These are phyloP conservation scores for Linnaemya tessellans DNA, from an alignment of 2,888 invertebrate genomes.

Conservation along the genomic window DNA sequence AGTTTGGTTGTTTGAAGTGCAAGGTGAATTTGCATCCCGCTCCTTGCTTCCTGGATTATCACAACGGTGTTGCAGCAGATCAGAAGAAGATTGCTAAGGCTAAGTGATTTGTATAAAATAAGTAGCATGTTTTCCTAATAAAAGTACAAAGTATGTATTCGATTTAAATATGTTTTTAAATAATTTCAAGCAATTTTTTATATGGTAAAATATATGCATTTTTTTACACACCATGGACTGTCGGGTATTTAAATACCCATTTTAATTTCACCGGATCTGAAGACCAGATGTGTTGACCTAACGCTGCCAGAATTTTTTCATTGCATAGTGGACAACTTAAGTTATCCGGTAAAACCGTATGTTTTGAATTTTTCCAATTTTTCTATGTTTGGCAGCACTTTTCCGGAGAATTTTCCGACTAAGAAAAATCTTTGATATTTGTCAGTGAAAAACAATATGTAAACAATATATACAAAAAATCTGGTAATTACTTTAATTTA, in stretches of 20 bases:
- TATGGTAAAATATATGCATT: not conserved
- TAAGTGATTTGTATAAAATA: constrained; percentile 8
- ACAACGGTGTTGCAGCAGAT: constrained; percentile 42
- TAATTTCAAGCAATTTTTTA: not conserved
- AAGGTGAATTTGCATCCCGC: constrained; percentile 45
- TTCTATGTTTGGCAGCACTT: not conserved
- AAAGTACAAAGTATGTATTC: constrained; percentile 20
- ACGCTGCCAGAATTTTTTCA: not conserved
- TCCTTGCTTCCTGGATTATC: constrained; percentile 50
- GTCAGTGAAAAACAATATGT: not conserved
- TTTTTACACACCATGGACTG: not conserved
- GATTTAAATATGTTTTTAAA: constrained; percentile 22
- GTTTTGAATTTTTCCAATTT: not conserved
- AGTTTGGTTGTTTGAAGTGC: constrained; percentile 48
- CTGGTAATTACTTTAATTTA: not conserved
- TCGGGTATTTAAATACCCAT: constrained; percentile 3
- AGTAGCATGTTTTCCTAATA: constrained; percentile 18
- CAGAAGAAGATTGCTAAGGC: constrained; percentile 13
- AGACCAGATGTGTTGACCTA: constrained; percentile 19
- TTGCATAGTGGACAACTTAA: not conserved
- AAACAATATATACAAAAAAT: no score
- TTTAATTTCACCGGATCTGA: constrained; percentile 21
- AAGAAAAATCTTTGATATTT: not conserved
- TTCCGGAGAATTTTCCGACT: not conserved
- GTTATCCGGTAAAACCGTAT: not conserved